Evolutionary conservation across 2,888 invertebrate genomes (phyloP).

Genomic region (Mimumesa dahlbomi): DNA sequence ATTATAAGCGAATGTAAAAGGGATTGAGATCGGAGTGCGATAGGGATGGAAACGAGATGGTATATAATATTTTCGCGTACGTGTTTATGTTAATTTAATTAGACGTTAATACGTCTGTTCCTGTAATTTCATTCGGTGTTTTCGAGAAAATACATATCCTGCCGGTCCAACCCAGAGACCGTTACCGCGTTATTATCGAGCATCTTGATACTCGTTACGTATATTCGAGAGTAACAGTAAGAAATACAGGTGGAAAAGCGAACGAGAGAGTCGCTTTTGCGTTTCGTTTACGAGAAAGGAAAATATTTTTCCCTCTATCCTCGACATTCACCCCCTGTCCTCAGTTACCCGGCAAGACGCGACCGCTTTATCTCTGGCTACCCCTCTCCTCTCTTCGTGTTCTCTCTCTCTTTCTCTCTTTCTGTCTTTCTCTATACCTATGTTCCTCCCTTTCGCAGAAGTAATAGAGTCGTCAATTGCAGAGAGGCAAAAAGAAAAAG

Average conservation of each 20-base stretch:
- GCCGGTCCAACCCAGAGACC: too few relatives aligned
- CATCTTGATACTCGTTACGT: too few relatives aligned
- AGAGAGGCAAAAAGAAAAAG: slow-evolving; percentile 59
- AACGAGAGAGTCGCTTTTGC: slow-evolving; percentile 15
- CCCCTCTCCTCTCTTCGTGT: slow-evolving; percentile 22
- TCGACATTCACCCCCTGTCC: slow-evolving; percentile 49
- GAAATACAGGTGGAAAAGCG: slow-evolving; percentile 25
- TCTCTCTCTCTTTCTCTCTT: slow-evolving; percentile 22
- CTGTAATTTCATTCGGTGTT: too few relatives aligned
- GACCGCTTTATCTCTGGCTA: slow-evolving; percentile 51
- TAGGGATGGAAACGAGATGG: too few relatives aligned
- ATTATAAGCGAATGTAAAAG: too few relatives aligned
- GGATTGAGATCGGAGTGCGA: too few relatives aligned
- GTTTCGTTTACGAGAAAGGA: slow-evolving; percentile 47
- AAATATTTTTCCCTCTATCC: slow-evolving; percentile 50
- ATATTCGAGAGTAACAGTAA: slow-evolving; percentile 7
- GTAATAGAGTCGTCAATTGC: slow-evolving; percentile 68
- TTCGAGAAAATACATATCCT: too few relatives aligned
- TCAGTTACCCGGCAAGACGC: slow-evolving; percentile 55
- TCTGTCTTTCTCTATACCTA: slow-evolving; percentile 13
- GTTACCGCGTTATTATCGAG: too few relatives aligned
- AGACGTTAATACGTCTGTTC: too few relatives aligned
- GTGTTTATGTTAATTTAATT: too few relatives aligned
- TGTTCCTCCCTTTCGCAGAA: slow-evolving; percentile 52
- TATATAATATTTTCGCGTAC: too few relatives aligned